Evolutionary conservation across 2,797 vertebrate genomes (phyloP).

Genomic region (Hippoglossus hippoglossus): DNA sequence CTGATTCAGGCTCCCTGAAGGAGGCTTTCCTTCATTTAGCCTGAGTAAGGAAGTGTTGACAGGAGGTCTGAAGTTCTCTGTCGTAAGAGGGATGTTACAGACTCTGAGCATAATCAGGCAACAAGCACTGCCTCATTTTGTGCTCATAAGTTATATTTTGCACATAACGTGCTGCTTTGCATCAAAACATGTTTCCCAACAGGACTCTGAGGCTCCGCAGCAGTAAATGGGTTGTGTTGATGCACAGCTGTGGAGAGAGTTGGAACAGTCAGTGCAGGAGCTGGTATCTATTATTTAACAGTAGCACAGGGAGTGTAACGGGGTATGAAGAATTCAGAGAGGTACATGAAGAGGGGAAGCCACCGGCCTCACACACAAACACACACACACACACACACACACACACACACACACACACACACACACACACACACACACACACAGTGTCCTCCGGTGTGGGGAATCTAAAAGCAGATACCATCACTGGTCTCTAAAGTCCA

Average conservation of each 20-base stretch:
- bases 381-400: constrained; percentile 12
- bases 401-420: constrained; percentile 16
- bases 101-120: not conserved
- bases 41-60: not conserved
- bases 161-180: not conserved
- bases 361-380: not conserved
- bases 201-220: too few species aligned
- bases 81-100: too few species aligned
- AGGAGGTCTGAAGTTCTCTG: not conserved
- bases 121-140: not conserved
- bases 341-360: constrained; percentile 30
- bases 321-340: constrained; percentile 45
- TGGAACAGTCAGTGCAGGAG: constrained; percentile 26
- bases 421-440: not conserved
- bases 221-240: too few species aligned
- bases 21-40: too few species aligned
- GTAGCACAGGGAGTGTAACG: constrained; percentile 28
- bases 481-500: too few species aligned
- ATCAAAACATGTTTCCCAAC: not conserved
- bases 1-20: not conserved
- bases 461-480: too few species aligned
- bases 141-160: not conserved
- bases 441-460: too few species aligned
- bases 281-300: constrained; percentile 52
- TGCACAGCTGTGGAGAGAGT: constrained; percentile 10